These are phyloP conservation scores for Eupsittula cactorum DNA, from an alignment of 2,113 vertebrate genomes.

Conservation along the genomic window DNA sequence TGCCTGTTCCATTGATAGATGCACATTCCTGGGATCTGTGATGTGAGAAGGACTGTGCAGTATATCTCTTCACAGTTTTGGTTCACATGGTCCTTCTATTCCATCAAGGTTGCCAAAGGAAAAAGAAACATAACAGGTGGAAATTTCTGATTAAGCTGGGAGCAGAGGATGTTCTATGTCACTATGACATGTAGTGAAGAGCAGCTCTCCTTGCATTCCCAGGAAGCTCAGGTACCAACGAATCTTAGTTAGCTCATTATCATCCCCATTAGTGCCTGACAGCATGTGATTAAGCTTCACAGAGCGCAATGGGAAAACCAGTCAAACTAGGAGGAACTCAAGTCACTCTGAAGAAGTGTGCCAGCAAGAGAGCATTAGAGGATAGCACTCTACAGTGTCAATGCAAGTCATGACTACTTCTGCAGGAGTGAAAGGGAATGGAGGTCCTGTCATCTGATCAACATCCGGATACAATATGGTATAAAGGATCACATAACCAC, in stretches of 20 bases:
- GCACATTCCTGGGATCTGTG: neutral
- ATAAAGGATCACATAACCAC: neutral
- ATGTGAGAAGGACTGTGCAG: neutral
- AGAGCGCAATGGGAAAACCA: neutral
- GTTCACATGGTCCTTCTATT: neutral
- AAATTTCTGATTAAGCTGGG: neutral
- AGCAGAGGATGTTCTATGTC: neutral
- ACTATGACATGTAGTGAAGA: neutral
- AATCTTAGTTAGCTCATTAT: slow-evolving; percentile 18
- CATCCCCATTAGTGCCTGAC: neutral
- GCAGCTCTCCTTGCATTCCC: neutral
- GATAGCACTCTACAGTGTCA: neutral
- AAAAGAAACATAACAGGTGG: neutral
- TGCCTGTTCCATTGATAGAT: neutral
- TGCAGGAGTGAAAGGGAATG: neutral
- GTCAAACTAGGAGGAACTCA: neutral
- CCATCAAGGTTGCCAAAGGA: neutral
- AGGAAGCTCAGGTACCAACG: neutral
- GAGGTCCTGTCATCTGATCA: neutral
- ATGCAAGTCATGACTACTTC: neutral
- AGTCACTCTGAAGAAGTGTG: neutral
- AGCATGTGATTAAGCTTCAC: neutral
- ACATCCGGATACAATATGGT: neutral
- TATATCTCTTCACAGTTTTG: neutral
- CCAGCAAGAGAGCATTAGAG: neutral